Conservation (phyloP, 1,140 invertebrate genomes). For the Trichomalopsis sarcophagae region DNA sequence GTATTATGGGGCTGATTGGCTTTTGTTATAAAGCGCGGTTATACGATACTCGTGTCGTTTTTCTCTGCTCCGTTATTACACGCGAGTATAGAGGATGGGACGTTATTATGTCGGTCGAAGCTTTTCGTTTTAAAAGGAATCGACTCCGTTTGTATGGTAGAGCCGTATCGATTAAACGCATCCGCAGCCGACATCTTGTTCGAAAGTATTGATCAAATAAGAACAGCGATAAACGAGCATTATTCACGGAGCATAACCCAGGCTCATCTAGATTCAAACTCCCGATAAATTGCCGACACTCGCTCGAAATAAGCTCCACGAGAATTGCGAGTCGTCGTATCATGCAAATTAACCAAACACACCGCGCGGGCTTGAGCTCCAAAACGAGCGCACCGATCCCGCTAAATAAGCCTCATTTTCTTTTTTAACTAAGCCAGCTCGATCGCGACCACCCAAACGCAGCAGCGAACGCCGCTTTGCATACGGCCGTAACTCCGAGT, state of each 20-base stretch:
- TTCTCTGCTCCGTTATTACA: not conserved
- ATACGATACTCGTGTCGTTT: not conserved
- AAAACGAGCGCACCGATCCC: not conserved
- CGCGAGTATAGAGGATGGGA: too few species aligned
- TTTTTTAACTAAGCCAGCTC: not conserved
- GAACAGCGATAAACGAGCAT: not conserved
- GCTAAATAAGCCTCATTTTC: not conserved
- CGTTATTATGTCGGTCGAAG: not conserved
- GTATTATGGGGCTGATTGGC: constrained; percentile 16
- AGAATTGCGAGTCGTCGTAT: not conserved
- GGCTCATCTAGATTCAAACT: not conserved
- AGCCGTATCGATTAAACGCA: not conserved
- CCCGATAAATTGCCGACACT: not conserved
- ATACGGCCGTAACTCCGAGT: constrained; percentile 23
- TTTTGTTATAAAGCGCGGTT: not conserved
- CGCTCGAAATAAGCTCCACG: not conserved
- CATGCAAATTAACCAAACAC: not conserved
- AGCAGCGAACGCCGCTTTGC: constrained; percentile 16
- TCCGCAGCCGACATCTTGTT: too few species aligned
- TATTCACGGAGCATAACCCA: not conserved
- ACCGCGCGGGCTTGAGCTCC: not conserved
- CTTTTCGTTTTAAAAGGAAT: not conserved
- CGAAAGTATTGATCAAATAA: not conserved
- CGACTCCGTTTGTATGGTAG: not conserved
- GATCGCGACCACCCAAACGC: constrained; percentile 32